Base-by-base conservation (phyloP, 2,888 invertebrate genomes). In the Opisthograptis luteolata region DNA sequence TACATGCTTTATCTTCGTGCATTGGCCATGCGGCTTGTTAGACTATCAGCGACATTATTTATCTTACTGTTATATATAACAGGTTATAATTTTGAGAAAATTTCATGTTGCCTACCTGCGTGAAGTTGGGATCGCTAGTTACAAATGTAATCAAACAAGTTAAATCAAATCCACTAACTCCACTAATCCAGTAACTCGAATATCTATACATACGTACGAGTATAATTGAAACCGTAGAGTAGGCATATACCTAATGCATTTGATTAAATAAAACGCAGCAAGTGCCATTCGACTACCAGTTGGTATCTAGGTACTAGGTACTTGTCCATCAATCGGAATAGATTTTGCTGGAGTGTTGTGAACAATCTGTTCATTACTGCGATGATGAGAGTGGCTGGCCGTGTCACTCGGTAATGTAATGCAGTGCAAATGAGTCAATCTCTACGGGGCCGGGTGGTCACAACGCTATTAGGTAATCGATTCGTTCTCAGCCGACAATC, bases 351-450 rank as follows among this genome's bases (percentile, higher is more conserved):
- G 61, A 68, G 71, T 68, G 69, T 70, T 74, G 70, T 68, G 69
- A 67, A 70, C 74, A 77, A 76, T 79, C 67, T 76, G 82, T 82
- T 82, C 80, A 84, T 85, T 86, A 82, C 70, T 65, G 73, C 67
- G 74, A 79, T 82, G 87, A 89, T 90, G 87, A 87, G 89, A 90
- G 90, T 89, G 88, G 87, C 76, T 79, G 80, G 66, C 75, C 84
- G 81, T 87, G 88, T 87, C 87, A 80, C 77, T 79, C 82, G 70
- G 82, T 89, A 89, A 88, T 88, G 90, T 90, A 88, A 90, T 90
- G 85, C 88, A 86, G 88, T 88, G 90, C 89, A 88, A 88, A 90
- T 88, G 89, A 89, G 86, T 88, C 90, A 87, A 89, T 89, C 90
- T 89, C 89, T 70, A 81, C 81, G 84, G 86, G 61, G 79, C 72